phyloP scores from a whole-genome alignment of 2,888 invertebrate genomes.

The Drosophila putrida region DNA sequence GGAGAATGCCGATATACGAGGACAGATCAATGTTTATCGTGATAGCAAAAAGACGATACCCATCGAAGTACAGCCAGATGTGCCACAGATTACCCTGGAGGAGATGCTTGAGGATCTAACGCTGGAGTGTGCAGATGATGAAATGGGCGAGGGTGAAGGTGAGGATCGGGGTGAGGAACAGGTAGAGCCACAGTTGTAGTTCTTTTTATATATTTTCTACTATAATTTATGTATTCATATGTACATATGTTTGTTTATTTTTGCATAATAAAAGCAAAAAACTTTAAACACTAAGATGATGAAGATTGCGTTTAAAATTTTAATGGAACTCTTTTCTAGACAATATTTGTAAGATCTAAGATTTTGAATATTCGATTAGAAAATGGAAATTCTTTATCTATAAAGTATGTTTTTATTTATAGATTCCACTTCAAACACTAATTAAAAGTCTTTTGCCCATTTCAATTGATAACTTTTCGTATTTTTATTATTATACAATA shows the following conservation, averaged over 20 bases:
- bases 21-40: conserved; percentile 97
- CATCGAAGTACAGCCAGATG: conserved; percentile 85
- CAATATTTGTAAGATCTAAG: no score
- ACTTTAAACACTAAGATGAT: background rate
- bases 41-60: conserved; percentile 84
- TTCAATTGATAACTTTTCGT: conserved; percentile 10
- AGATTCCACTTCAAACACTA: no score
- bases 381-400: no score
- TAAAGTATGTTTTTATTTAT: no score
- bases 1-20: conserved; percentile 95
- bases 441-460: background rate
- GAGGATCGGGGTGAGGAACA: conserved; percentile 80
- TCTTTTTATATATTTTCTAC: conserved; percentile 10
- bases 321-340: no score
- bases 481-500: conserved; percentile 6
- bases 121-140: conserved; percentile 88
- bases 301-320: background rate
- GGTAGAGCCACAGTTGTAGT: conserved; percentile 53
- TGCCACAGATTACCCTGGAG: conserved; percentile 93
- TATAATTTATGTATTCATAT: conserved; percentile 34
- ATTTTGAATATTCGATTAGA: no score
- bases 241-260: conserved; percentile 22
- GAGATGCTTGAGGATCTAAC: conserved; percentile 97
- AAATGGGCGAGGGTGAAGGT: conserved; percentile 87
- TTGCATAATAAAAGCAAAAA: conserved; percentile 12